Evolutionary conservation across 2,113 vertebrate species (phyloP), one percentile per base, ranked within the genome.

Genomic region (Archocentrus centrarchus): DNA sequence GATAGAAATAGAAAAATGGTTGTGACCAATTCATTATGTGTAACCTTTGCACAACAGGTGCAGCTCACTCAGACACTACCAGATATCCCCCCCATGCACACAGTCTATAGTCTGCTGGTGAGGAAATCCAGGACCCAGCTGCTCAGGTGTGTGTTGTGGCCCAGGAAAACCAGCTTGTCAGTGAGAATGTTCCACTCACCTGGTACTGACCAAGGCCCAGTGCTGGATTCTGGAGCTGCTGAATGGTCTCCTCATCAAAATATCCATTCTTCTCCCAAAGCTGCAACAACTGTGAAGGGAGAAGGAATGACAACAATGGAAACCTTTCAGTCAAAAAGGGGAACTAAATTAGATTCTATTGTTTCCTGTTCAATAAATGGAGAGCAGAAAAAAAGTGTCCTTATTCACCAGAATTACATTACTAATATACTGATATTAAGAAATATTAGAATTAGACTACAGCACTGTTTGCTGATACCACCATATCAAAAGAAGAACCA

Each of bases 221-320:
- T 2, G 97, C 98, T 0, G 98, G 98, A 94, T 97, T 99, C 95
- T 99, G 97, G 3, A 99, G 90, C 92, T 99, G 98, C 91, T 98
- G 98, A 91, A 99, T 99, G 57, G 98, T 99, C 61, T 97, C 94
- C 17, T 99, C 98, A 3, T 99, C 97, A 47, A 99, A 99, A 93
- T 99, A 99, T 7, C 98, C 97, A 0, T 99, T 99, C 86, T 99
- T 99, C 91, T 99, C 98, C 98, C 98, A 99, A 0, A 99, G 96
- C 84, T 98, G 98, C 83, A 99, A 95, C 77, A 99, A 95, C 98
- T 99, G 89, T 10, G 8, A 60, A 1, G 17, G 2, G 30, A 15
- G 35, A 39, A 8, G 10, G 2, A 13, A 47, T 18, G 8, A 27
- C 14, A 80, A 13, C 53, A 20, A 10, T 37, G 30, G 13, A 60